Conservation (phyloP, 2,113 vertebrate genomes). For the Bubo bubo region DNA sequence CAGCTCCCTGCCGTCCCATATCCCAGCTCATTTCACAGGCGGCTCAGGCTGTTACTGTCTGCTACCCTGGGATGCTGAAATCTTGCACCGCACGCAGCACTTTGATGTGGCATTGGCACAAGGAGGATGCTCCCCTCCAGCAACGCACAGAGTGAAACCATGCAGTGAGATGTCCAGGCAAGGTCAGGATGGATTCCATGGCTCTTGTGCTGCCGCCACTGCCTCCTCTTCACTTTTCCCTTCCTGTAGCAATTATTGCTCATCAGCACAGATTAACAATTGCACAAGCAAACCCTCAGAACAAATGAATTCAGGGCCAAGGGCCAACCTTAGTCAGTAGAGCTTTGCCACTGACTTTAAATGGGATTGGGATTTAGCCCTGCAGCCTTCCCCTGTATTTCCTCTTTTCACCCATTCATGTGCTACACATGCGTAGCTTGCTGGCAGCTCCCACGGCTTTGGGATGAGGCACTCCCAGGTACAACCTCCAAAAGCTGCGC, state of each 20-base stretch:
- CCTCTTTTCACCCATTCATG: constrained; percentile 18
- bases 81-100: not conserved
- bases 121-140: constrained; percentile 29
- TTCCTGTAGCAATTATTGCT: constrained; percentile 43
- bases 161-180: not conserved
- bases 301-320: constrained; percentile 30
- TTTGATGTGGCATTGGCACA: constrained; percentile 58
- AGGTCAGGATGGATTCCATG: not conserved
- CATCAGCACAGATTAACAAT: constrained; percentile 32
- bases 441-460: not conserved
- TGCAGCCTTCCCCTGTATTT: constrained; percentile 11
- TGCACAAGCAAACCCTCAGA: constrained; percentile 15
- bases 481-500: not conserved
- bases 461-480: constrained; percentile 13
- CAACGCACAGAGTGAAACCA: not conserved
- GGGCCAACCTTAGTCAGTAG: not conserved
- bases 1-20: not conserved
- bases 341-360: constrained; percentile 10
- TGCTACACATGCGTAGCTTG: constrained; percentile 12
- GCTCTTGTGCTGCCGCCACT: not conserved
- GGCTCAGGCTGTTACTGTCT: not conserved
- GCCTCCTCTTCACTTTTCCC: not conserved
- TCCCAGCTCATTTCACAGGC: not conserved
- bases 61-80: not conserved
- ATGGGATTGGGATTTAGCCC: constrained; percentile 41